phyloP scores from a whole-genome alignment of 2,113 vertebrate species.

The Ictidomys tridecemlineatus region DNA sequence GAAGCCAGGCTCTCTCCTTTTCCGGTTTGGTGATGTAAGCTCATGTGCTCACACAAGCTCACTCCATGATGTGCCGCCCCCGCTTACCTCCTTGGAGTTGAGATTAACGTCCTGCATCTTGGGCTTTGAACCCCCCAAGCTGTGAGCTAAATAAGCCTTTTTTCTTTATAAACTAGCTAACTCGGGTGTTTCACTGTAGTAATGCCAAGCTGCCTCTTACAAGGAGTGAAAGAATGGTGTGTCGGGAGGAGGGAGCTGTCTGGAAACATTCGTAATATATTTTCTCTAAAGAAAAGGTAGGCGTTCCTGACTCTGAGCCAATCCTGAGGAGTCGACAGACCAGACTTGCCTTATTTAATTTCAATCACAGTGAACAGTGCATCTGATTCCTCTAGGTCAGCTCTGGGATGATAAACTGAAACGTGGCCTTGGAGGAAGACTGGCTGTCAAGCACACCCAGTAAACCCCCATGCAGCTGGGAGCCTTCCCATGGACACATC shows the following conservation, averaged over 20 bases:
- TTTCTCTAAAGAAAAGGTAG: background rate
- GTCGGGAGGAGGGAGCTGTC: background rate
- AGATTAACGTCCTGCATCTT: background rate
- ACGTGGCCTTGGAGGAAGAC: background rate
- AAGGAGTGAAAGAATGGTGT: background rate
- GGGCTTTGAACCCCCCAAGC: background rate
- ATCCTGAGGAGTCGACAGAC: background rate
- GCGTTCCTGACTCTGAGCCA: background rate
- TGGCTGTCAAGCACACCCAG: rapidly evolving
- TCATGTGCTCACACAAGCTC: background rate
- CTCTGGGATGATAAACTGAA: background rate
- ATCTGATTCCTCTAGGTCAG: background rate
- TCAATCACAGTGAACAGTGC: background rate
- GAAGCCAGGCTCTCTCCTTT: background rate
- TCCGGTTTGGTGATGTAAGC: background rate
- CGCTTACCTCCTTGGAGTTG: background rate
- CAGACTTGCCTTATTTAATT: background rate
- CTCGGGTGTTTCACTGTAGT: background rate
- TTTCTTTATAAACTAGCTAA: background rate
- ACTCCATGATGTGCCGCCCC: background rate
- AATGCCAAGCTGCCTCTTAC: background rate
- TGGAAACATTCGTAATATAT: rapidly evolving
- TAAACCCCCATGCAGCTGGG: background rate
- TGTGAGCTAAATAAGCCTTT: background rate
- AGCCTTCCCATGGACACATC: rapidly evolving